Evolutionary conservation across 2,797 vertebrate species (phyloP).

Genomic region (Sebastes hubbsi): DNA sequence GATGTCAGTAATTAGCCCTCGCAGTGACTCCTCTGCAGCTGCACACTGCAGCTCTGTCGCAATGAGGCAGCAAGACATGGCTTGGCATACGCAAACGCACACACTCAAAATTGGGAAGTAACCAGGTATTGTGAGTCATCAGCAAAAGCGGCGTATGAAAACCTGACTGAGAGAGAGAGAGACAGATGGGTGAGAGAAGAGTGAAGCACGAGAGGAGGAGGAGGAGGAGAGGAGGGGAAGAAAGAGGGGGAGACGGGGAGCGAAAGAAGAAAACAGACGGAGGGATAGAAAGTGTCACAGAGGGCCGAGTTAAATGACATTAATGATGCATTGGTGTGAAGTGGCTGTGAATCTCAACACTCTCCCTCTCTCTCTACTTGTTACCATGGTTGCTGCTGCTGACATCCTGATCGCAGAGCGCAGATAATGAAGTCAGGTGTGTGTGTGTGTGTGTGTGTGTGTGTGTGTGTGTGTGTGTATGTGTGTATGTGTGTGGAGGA

Average conservation of each 20-base stretch:
- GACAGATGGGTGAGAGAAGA: slow-evolving; percentile 13
- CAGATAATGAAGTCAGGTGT: slow-evolving; percentile 67
- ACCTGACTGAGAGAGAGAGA: slow-evolving; percentile 39
- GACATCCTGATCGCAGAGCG: slow-evolving; percentile 57
- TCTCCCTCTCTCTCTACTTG: slow-evolving; percentile 41
- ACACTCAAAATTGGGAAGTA: slow-evolving; percentile 12
- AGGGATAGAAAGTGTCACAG: slow-evolving; percentile 52
- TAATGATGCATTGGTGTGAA: slow-evolving; percentile 76
- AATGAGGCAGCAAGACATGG: slow-evolving; percentile 9
- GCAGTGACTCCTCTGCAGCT: background rate
- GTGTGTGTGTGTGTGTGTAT: slow-evolving; percentile 26
- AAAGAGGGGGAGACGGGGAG: background rate
- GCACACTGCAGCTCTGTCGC: slow-evolving; percentile 11
- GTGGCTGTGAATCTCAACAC: slow-evolving; percentile 63
- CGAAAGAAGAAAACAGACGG: slow-evolving; percentile 42
- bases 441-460: slow-evolving; percentile 23
- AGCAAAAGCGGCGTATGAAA: background rate
- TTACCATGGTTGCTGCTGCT: slow-evolving; percentile 72
- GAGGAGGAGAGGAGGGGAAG: background rate
- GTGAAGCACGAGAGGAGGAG: background rate
- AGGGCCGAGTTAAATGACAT: slow-evolving; percentile 70
- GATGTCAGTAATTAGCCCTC: slow-evolving; percentile 19
- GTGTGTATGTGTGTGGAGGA: slow-evolving; percentile 5
- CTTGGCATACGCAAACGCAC: background rate
- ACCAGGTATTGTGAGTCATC: slow-evolving; percentile 54